Percentiles rank a stretch among this genome's conserved stretches.
phyloP scores from a whole-genome alignment of 1,140 invertebrate genomes.

The Maniola jurtina region DNA sequence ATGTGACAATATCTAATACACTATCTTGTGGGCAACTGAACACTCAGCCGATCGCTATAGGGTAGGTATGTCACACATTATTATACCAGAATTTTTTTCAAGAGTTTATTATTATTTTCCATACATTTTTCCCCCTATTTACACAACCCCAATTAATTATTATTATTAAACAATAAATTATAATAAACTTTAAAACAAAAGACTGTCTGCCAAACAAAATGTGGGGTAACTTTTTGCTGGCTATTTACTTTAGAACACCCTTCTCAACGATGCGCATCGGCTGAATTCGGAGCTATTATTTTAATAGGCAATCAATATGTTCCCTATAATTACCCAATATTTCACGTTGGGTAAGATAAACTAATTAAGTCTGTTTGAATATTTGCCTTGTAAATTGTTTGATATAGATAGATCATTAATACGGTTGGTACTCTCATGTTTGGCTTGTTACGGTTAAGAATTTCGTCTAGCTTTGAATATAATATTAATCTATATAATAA shows the following conservation, averaged over 20 bases:
- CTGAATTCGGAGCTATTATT: slow-evolving; percentile 61
- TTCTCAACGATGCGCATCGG: slow-evolving; percentile 49
- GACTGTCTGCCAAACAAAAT: slow-evolving; percentile 3
- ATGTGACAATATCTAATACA: too few species aligned
- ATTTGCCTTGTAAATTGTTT: slow-evolving; percentile 71
- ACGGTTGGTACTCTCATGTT: slow-evolving; percentile 19
- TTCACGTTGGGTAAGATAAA: slow-evolving; percentile 59
- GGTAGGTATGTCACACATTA: too few species aligned
- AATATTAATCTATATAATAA: too few species aligned
- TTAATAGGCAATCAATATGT: slow-evolving; percentile 67
- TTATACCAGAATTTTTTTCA: too few species aligned
- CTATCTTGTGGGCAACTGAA: too few species aligned
- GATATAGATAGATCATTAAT: slow-evolving; percentile 60
- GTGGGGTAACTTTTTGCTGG: slow-evolving; percentile 24
- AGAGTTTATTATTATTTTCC: too few species aligned
- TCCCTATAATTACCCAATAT: slow-evolving; percentile 59
- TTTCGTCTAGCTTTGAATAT: slow-evolving; percentile 10
- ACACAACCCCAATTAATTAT: neutral
- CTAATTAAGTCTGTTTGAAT: slow-evolving; percentile 72
- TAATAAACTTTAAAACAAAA: slow-evolving; percentile 19
- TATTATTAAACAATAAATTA: neutral
- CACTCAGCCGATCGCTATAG: too few species aligned
- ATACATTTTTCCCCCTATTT: too few species aligned
- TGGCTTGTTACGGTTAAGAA: slow-evolving; percentile 19
- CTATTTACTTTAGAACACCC: slow-evolving; percentile 51